Base-by-base conservation (phyloP, 1,140 invertebrate genomes). In the Zeugodacus cucurbitae region DNA sequence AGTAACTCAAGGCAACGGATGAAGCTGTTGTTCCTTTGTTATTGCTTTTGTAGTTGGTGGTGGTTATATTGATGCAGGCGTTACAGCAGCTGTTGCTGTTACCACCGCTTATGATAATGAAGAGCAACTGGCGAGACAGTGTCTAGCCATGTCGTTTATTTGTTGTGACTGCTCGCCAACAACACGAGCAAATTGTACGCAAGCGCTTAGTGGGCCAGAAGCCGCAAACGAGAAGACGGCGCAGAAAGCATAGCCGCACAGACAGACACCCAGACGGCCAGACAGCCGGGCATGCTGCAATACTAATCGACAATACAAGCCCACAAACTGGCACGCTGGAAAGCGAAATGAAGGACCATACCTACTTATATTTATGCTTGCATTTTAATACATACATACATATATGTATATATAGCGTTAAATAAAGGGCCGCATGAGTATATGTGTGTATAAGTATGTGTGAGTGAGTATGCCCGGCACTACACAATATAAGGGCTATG, bases 91-190 rank as follows among this genome's bases (percentile, higher is more conserved):
- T 67, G 34, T 34, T 74, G 67, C 34, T 74, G 34, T 74, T 74
- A 32, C 41, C 44, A 41, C 85, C 34, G 48, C 29, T 86, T 86
- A 91, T 91, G 91, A 91, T 91, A 91, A 91, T 91, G 91, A 91
- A 91, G 91, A 91, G 91, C 91, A 91, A 88, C 90, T 90, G 91
- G 91, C 91, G 90, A 92, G 91, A 92, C 91, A 92, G 90, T 91
- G 91, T 92, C 91, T 92, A 92, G 91, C 91, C 85, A 82, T 82
- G 41, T 82, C 74, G 48, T 41, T 82, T 82, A 48, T 82, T 82
- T 82, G 74, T 82, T 82, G 74, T 82, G 41, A n/a, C 74, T 82
- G 74, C n/a, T 82, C 41, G 37, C 11, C 74, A 82, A 82, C 41
- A 82, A 82, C 74, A 82, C 29, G 74, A 82, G 44, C 29, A 41